Evolutionary conservation across 1,140 invertebrate species (phyloP).

Genomic region (Pseudomyrmex concolor): DNA sequence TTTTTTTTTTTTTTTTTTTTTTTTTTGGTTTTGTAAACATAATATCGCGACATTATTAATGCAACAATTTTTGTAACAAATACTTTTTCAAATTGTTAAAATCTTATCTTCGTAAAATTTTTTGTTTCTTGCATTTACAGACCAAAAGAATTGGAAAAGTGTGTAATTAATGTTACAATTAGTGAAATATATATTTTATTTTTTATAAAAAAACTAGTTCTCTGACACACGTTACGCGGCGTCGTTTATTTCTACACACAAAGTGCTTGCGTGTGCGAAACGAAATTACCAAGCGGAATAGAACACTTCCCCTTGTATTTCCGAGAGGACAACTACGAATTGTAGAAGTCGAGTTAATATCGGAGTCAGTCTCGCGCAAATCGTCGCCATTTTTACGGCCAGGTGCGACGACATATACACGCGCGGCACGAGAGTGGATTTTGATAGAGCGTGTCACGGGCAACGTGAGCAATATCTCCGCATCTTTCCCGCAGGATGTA

Average conservation of each 20-base stretch:
- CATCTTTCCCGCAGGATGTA: conserved; percentile 64
- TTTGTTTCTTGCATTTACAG: too few species aligned
- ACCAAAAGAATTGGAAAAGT: too few species aligned
- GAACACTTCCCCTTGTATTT: neutral
- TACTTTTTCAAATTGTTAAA: neutral
- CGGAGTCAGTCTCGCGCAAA: conserved; percentile 38
- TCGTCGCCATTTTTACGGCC: conserved; percentile 26
- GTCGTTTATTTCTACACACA: neutral
- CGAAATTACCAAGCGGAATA: neutral
- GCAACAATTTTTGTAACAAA: too few species aligned
- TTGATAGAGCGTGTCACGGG: conserved; percentile 59
- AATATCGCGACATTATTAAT: too few species aligned
- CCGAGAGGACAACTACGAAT: neutral
- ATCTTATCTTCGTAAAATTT: too few species aligned
- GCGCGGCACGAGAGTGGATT: conserved; percentile 31
- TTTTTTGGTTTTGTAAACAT: neutral
- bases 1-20: conserved; percentile 23
- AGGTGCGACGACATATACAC: conserved; percentile 47
- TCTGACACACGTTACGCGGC: neutral
- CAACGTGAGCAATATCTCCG: conserved; percentile 53
- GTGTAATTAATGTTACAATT: too few species aligned
- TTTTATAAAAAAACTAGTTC: neutral
- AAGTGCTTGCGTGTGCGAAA: conserved; percentile 1
- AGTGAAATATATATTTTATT: neutral
- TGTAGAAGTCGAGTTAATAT: conserved; percentile 33